Base-by-base conservation (phyloP, 2,797 vertebrate genomes). In the Hemitrygon akajei region DNA sequence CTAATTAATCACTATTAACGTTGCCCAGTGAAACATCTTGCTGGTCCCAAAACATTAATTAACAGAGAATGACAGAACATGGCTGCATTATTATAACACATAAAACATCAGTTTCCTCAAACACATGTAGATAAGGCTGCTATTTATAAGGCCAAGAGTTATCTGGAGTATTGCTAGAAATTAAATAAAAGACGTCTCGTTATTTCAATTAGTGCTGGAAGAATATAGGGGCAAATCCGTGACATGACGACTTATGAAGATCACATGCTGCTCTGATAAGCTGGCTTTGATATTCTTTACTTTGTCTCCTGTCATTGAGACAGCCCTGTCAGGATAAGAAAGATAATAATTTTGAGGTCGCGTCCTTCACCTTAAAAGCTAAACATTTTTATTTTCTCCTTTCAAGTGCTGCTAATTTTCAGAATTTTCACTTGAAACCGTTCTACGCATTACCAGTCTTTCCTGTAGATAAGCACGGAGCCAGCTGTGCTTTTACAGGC, bases 131-230 rank as follows among this genome's bases (percentile, higher is more conserved):
- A 58, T 30, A 93, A 27, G 25, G 34, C 73, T 76, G 47, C 73
- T 93, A 93, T 47, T 75, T 93, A 40, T 75, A n/a, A 76, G 47
- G 71, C 71, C 20, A 34, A 93, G 91, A 25, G 40, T 56, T 76
- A 58, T 93, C 75, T 75, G 69, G 73, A 69, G 40, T 47, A 75
- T 47, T 92, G 66, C 66, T 92, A 16, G 37, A 92, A 92, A 47
- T 47, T 73, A 63, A 63, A 87, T 69, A 69, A 87, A 87, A 87
- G 10, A 66, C 47, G 66, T 92, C 69, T 92, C 66, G 22, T 92
- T 92, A 92, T 92, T 92, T 92, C 73, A 92, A 73, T 92, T 66
- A 73, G 40, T 73, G 63, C 89, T 47, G 89, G 34, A 30, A 73
- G 69, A 73, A 92, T 92, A 69, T 87, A 73, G 69, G 69, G 73